Evolutionary conservation across 2,113 vertebrate genomes (phyloP).

Genomic region (Typhlomys cinereus): DNA sequence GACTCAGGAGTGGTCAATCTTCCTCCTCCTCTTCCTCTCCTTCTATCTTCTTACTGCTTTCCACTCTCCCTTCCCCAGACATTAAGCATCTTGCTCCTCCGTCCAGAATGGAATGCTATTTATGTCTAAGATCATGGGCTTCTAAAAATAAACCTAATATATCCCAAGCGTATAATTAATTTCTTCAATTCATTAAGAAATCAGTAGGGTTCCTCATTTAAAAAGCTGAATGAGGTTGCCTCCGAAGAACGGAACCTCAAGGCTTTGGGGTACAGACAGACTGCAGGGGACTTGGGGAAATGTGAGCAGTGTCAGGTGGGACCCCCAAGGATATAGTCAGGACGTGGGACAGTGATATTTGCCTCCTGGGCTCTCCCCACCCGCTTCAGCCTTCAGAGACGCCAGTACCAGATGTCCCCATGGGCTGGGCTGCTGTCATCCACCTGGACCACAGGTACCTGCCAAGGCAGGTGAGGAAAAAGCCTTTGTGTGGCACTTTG

Average conservation of each 20-base stretch:
- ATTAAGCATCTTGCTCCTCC: neutral
- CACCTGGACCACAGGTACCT: too few relatives aligned
- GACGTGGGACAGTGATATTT: neutral
- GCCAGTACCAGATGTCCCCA: neutral
- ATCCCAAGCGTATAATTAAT: conserved; percentile 61
- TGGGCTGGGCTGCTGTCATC: too few relatives aligned
- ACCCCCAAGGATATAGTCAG: neutral
- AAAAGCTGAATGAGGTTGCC: conserved; percentile 28
- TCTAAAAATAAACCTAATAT: conserved; percentile 61
- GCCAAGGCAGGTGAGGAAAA: neutral
- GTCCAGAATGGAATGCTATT: conserved; percentile 42
- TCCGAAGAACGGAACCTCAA: fast-evolving
- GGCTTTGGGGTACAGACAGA: neutral
- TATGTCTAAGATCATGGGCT: conserved; percentile 29
- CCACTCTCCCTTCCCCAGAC: neutral
- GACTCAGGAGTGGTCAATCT: too few relatives aligned
- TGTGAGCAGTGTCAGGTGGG: neutral
- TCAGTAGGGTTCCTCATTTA: conserved; percentile 62
- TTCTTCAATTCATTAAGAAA: conserved; percentile 62
- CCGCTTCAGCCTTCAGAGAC: too few relatives aligned
- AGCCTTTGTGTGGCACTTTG: too few relatives aligned
- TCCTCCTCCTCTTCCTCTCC: too few relatives aligned
- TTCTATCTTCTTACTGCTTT: fast-evolving
- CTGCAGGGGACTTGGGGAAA: neutral
- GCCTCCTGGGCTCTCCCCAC: neutral